These are phyloP conservation scores for Syrrhaptes paradoxus DNA, from an alignment of 2,113 vertebrate species.

Conservation along the genomic window DNA sequence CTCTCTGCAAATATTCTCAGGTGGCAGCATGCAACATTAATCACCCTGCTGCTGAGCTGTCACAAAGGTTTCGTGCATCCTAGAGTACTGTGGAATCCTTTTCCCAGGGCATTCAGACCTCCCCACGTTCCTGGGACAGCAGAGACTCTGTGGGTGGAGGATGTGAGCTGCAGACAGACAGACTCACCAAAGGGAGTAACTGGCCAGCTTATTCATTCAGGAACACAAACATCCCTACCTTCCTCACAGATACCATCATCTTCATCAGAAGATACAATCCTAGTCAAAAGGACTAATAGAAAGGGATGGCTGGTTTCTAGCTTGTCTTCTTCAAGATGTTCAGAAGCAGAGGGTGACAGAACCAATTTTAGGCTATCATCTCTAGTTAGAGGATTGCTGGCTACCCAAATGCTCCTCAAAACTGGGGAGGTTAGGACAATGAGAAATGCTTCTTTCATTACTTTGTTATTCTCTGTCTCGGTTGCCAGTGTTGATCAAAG, in stretches of 20 bases:
- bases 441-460: not conserved
- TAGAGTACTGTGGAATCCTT: not conserved
- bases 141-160: not conserved
- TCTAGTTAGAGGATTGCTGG: not conserved
- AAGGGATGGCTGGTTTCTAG: not conserved
- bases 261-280: not conserved
- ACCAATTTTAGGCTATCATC: not conserved
- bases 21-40: not conserved
- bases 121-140: not conserved
- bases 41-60: not conserved
- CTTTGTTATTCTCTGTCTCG: not conserved
- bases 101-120: not conserved
- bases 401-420: not conserved
- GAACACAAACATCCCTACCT: not conserved
- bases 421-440: not conserved
- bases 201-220: not conserved
- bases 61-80: not conserved
- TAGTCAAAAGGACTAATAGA: not conserved
- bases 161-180: not conserved
- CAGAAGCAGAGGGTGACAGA: not conserved
- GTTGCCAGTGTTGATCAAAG: not conserved
- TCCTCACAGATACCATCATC: not conserved
- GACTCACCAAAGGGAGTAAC: not conserved
- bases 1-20: not conserved
- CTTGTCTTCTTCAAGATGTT: not conserved